Percentiles rank a stretch among this genome's conserved stretches.
Conservation (phyloP, 1,140 invertebrate genomes). For the Drosophila sucinea region DNA sequence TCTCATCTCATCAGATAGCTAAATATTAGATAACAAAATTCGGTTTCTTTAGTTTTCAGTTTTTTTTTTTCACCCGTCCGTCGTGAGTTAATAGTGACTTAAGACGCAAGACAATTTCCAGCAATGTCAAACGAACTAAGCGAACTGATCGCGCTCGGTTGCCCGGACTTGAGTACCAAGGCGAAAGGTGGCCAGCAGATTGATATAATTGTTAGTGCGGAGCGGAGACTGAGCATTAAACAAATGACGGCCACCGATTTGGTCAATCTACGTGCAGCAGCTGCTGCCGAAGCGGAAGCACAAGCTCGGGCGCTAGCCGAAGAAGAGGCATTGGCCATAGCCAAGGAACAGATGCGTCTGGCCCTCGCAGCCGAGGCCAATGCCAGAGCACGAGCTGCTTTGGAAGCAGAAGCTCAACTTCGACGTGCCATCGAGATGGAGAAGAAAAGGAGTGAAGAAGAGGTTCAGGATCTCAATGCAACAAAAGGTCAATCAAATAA, state of each 20-base stretch:
- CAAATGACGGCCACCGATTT: constrained; percentile 80
- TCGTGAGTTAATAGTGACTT: constrained; percentile 16
- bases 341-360: constrained; percentile 47
- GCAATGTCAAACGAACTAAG: constrained; percentile 78
- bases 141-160: constrained; percentile 77
- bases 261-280: constrained; percentile 57
- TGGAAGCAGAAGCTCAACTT: constrained; percentile 50
- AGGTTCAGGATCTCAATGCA: constrained; percentile 1
- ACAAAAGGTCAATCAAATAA: constrained; percentile 39
- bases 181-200: constrained; percentile 44
- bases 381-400: constrained; percentile 53
- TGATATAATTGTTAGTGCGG: constrained; percentile 57
- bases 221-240: constrained; percentile 76
- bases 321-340: constrained; percentile 52
- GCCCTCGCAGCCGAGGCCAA: constrained; percentile 44
- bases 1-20: constrained; percentile 29
- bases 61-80: constrained; percentile 4
- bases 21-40: constrained; percentile 66
- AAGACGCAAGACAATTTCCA: neutral
- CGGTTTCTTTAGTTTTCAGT: constrained; percentile 30
- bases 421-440: constrained; percentile 43
- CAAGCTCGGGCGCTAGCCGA: constrained; percentile 34
- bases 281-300: constrained; percentile 61
- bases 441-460: constrained; percentile 32
- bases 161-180: constrained; percentile 65